Base-by-base conservation (phyloP, 2,888 invertebrate genomes). In the Mythimna albipuncta region DNA sequence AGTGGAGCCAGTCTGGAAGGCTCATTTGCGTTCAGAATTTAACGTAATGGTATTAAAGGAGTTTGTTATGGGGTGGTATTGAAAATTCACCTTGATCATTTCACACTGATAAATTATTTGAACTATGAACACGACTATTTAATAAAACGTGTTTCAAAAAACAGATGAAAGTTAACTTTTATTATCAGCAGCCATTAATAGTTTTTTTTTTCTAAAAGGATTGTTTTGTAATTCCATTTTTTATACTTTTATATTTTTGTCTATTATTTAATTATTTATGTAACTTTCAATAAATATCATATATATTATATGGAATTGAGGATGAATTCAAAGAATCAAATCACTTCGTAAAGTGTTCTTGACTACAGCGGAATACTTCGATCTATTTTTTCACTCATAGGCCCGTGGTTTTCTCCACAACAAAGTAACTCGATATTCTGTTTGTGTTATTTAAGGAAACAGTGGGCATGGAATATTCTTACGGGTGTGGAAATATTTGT, bases 381-480 rank as follows among this genome's bases (percentile, higher is more conserved):
- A 41, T n/a, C 0, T 13, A 9, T 47, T 65, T 52, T 64, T n/a
- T 26, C 26, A 2, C 11, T 19, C 4, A 13, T 13, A 0, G 47
- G 35, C 32, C 2, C 2, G 32, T 57, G 19, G 10, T 11, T 54
- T 64, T n/a, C 16, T 2, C 21, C 21, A 4, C 9, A 57, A 57
- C 10, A 32, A 16, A 47, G 44, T 63, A 41, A 78, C 32, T 41
- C n/a, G 57, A 66, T 72, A 57, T 58, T 5, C 38, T 52, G 21
- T 35, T 52, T 64, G 54, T 69, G 65, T 69, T 50, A 64, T 59
- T 69, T 50, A 35, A 1, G 16, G 32, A 72, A 73, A 55, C 26
- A 21, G 9, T n/a, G 6, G 10, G 10, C n/a, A 19, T 38, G 16
- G 47, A 41, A 47, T 6, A 41, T 38, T 50, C 1, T 50, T 32